Base-by-base conservation (phyloP, 1,140 invertebrate species). In the Hycleus cichorii region DNA sequence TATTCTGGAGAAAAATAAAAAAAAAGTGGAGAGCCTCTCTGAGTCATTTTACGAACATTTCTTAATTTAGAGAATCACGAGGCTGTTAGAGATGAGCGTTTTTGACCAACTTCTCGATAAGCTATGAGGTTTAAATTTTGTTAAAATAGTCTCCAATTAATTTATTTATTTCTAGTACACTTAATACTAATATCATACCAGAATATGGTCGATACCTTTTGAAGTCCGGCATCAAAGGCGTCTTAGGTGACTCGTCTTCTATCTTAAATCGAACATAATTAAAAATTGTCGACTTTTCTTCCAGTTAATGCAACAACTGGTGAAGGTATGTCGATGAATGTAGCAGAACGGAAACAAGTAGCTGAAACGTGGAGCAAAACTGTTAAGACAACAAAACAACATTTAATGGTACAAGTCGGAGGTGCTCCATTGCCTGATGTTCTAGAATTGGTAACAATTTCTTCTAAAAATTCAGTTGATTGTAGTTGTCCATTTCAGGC, bases 381-480 rank as follows among this genome's bases (percentile, higher is more conserved):
- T 0, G 78, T 74, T 0, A 79, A 80, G 65, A 70, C 69, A 38
- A 78, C 76, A 1, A 78, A 81, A 8, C 77, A 84, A 47, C 81
- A 84, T 49, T 73, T 91, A 6, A 88, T 91, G 79, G 77, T 90
- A 38, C 90, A 92, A 80, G 76, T 92, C 49, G 89, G 90, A 25
- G 87, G 89, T 0, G 80, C 82, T 2, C 77, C 83, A 10, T 64
- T 91, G 4, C 80, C 81, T 47, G 87, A 91, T 68, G 86, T 87
- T 3, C 60, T 84, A 42, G 81, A 86, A 65, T 74, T 92, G 71
- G 87, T 89, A 79, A 77, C 47, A 47, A 25, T 8, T 57, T 57
- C 4, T 43, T 5, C 18, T n/a, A 43, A 27, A 3, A 27, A 27
- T 26, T 7, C 12, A 4, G 7, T 5, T 32, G 7, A 55, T 47